Evolutionary conservation across 1,140 invertebrate genomes (phyloP).

Genomic region (Eupristina koningsbergeri): DNA sequence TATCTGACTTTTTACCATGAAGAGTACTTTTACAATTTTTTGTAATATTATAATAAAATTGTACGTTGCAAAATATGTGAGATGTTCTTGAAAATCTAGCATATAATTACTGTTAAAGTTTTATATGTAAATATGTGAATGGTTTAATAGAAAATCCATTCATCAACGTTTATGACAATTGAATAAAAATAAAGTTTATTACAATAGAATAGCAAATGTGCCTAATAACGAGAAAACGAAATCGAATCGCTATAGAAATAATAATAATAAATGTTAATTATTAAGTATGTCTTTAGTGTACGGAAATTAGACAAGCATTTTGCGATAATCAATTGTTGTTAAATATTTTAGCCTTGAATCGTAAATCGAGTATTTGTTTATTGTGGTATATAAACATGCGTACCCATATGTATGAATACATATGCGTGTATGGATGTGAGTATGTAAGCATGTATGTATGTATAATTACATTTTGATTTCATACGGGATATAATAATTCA

Average conservation of each 20-base stretch:
- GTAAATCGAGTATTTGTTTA: constrained; percentile 46
- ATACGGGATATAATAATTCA: constrained; percentile 25
- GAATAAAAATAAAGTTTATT: constrained; percentile 3
- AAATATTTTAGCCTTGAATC: constrained; percentile 42
- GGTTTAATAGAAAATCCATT: background rate
- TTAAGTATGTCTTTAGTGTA: constrained; percentile 18
- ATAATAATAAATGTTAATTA: constrained; percentile 24
- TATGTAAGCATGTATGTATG: background rate
- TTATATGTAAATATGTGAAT: background rate
- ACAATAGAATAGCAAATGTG: constrained; percentile 8
- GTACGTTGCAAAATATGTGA: constrained; percentile 12
- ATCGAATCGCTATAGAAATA: background rate
- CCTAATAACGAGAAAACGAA: background rate
- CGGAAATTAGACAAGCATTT: constrained; percentile 34
- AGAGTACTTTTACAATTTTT: constrained; percentile 21
- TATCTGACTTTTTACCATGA: constrained; percentile 15
- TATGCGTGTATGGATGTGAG: background rate
- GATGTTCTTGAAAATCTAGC: no score
- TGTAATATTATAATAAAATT: constrained; percentile 20
- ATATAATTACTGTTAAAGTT: background rate
- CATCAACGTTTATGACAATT: background rate
- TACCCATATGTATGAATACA: constrained; percentile 11
- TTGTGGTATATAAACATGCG: constrained; percentile 33
- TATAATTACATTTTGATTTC: constrained; percentile 39
- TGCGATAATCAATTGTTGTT: constrained; percentile 41